Conservation (phyloP, 2,888 invertebrate genomes). For the Lobophora halterata region DNA sequence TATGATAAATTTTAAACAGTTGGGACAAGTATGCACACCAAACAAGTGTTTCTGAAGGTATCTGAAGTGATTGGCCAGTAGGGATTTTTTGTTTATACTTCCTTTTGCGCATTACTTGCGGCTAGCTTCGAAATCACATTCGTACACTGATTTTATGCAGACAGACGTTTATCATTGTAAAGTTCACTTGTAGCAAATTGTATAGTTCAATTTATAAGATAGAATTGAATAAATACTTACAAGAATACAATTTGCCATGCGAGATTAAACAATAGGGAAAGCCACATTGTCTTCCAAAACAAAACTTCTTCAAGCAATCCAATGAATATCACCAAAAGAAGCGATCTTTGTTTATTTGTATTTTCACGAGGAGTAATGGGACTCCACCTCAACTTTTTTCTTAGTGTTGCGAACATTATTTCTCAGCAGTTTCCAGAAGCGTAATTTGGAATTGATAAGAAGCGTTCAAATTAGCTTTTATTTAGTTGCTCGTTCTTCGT, state of each 20-base stretch:
- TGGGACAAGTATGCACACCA: no score
- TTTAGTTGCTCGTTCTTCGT: no score
- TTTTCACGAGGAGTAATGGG: conserved; percentile 44
- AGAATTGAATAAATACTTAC: conserved; percentile 50
- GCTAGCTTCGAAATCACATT: no score
- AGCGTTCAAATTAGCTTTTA: neutral
- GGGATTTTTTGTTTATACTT: no score
- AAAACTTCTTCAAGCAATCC: conserved; percentile 67
- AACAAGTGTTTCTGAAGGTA: no score
- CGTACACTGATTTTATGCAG: no score
- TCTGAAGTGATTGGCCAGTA: no score
- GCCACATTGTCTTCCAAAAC: conserved; percentile 68
- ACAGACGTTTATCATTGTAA: no score
- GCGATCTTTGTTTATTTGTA: conserved; percentile 47
- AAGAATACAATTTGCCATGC: conserved; percentile 55
- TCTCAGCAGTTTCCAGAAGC: neutral
- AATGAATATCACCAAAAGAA: conserved; percentile 51
- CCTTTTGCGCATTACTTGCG: no score
- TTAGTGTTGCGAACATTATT: conserved; percentile 56
- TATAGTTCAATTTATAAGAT: no score
- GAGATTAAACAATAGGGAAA: conserved; percentile 56
- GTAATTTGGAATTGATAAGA: neutral
- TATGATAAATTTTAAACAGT: no score
- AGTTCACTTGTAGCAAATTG: no score
- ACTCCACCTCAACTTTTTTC: conserved; percentile 56